Evolutionary conservation across 2,888 invertebrate species (phyloP).

Genomic region (Cordilura impudica): DNA sequence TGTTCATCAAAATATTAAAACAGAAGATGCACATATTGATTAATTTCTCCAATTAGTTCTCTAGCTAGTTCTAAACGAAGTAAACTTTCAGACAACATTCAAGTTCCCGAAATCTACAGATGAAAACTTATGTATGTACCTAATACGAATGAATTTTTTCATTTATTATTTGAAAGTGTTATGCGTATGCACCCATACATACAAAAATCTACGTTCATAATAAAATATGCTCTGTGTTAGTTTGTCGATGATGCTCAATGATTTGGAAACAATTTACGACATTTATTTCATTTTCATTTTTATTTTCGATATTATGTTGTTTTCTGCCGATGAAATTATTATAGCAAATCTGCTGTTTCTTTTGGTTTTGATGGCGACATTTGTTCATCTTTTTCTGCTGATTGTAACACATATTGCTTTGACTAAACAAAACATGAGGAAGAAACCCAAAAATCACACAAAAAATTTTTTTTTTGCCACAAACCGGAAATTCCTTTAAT

Average conservation of each 20-base stretch:
- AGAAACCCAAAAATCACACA: background rate
- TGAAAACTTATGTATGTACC: too few species aligned
- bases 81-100: too few species aligned
- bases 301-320: slow-evolving; percentile 22
- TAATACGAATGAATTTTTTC: too few species aligned
- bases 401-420: slow-evolving; percentile 10
- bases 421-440: slow-evolving; percentile 4
- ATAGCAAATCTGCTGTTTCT: slow-evolving; percentile 6
- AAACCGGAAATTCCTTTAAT: slow-evolving; percentile 56
- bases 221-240: slow-evolving; percentile 39
- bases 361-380: slow-evolving; percentile 13
- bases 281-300: slow-evolving; percentile 67
- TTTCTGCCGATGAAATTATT: background rate
- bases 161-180: too few species aligned
- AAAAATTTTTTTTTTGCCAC: slow-evolving; percentile 18
- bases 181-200: too few species aligned
- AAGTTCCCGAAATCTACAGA: too few species aligned
- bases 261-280: slow-evolving; percentile 71
- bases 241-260: slow-evolving; percentile 66
- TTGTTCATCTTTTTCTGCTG: slow-evolving; percentile 12
- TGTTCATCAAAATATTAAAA: too few species aligned
- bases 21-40: too few species aligned
- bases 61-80: too few species aligned
- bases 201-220: background rate
- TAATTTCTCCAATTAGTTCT: too few species aligned